phyloP scores from a whole-genome alignment of 2,888 invertebrate species.

The Podabrus alpinus region DNA sequence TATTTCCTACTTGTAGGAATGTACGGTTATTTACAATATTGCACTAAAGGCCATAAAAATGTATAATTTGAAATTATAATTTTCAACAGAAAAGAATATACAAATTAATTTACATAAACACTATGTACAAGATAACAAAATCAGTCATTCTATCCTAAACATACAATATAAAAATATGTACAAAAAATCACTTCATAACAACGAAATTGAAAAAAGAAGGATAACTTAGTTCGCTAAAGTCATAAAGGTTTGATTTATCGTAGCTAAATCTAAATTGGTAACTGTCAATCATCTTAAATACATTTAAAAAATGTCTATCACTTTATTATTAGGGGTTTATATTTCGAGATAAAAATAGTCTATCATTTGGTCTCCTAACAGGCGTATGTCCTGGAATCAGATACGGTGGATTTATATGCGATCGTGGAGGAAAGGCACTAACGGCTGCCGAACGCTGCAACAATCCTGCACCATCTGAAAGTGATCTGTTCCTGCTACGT shows the following conservation, averaged over 20 bases:
- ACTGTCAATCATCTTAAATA: not conserved
- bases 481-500: slow-evolving; percentile 22
- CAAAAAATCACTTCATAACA: not conserved
- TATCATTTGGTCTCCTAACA: slow-evolving; percentile 9
- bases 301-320: slow-evolving; percentile 2
- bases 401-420: slow-evolving; percentile 17
- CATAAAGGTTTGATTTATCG: not conserved
- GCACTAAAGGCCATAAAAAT: slow-evolving; percentile 9
- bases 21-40: slow-evolving; percentile 9
- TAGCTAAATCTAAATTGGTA: slow-evolving; percentile 1
- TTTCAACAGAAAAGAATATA: not conserved
- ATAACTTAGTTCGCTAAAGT: not conserved
- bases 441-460: slow-evolving; percentile 6
- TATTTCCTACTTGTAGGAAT: not conserved
- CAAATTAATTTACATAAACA: not conserved
- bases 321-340: not conserved
- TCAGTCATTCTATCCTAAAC: not conserved
- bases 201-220: not conserved
- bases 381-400: slow-evolving; percentile 12
- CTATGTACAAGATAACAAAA: not conserved
- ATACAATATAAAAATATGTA: not conserved
- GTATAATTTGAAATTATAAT: not conserved
- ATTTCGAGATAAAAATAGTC: slow-evolving; percentile 10
- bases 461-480: slow-evolving; percentile 16
- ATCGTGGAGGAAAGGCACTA: slow-evolving; percentile 13